Base-by-base conservation (phyloP, 2,113 vertebrate genomes). In the Nerophis lumbriciformis region DNA sequence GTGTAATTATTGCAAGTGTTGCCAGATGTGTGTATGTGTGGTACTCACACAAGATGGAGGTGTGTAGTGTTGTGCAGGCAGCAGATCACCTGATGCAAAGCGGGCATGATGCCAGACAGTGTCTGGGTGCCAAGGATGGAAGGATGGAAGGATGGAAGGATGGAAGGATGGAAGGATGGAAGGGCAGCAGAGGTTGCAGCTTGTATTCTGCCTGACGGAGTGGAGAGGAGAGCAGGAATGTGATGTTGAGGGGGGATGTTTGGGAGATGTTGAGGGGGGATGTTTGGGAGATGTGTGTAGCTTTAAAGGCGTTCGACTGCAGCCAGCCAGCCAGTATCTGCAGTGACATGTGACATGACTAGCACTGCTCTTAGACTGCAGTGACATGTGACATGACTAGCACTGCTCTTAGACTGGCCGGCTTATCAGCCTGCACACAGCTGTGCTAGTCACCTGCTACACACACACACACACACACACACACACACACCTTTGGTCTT, bases 61-160 rank as follows among this genome's bases (percentile, higher is more conserved):
- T 79, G 86, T 92, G 89, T 87, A 89, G 90, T 88, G 88, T 84
- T 89, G 91, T 91, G 87, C 61, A 77, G 84, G 28, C 60, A 75
- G 89, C 69, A 79, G 90, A 62, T 72, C 87, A 85, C 84, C 86
- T 92, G 90, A 88, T 89, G 89, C n/a, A 15, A 35, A 90, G 82
- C 89, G 94, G 94, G 93, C 93, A 65, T 63, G 28, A 70, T 83
- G 94, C 94, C 94, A 94, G 88, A 87, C 87, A 90, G 90, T 89
- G 78, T 59, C 65, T 79, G 75, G 80, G 78, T 71, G 76, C 72
- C 73, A 68, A 75, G 65, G 72, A 63, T 7, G 59, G 90, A 91
- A 61, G 55, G 19, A 19, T 19, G 19, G 19, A 19, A 19, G 19
- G 19, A 19, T 1, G 1, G 1, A 19, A 19, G 19, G 19, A 19